These are phyloP conservation scores for Microcebus tavaratra DNA, from an alignment of 2,113 vertebrate species.

Conservation along the genomic window DNA sequence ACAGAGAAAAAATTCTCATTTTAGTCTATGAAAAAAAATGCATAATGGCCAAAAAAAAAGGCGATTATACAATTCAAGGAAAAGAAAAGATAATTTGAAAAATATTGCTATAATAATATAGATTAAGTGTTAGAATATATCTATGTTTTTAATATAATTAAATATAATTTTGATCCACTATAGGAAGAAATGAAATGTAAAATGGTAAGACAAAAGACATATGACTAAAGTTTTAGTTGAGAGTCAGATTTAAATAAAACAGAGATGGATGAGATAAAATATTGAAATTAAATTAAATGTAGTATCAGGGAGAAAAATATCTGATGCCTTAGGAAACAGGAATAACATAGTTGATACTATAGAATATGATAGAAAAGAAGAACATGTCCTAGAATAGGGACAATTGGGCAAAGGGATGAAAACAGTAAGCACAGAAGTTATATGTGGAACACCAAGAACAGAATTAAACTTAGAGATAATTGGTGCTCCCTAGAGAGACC, in stretches of 20 bases:
- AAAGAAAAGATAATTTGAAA: background rate
- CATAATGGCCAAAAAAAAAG: background rate
- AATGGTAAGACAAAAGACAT: conserved; percentile 45
- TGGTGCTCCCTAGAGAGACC: background rate
- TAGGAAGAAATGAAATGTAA: conserved; percentile 40
- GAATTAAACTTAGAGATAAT: background rate
- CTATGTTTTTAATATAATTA: conserved; percentile 22
- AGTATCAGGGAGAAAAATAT: background rate
- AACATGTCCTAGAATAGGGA: background rate
- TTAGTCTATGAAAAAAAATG: background rate
- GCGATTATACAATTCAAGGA: background rate
- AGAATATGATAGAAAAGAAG: background rate
- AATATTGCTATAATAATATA: background rate
- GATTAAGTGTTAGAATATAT: background rate
- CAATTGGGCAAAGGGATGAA: background rate
- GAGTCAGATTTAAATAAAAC: conserved; percentile 10
- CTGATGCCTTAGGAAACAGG: background rate
- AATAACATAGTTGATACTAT: background rate
- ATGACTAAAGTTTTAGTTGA: background rate
- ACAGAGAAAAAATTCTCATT: accelerated
- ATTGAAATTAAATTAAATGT: conserved; percentile 50
- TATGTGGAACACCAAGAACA: background rate
- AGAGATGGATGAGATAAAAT: conserved; percentile 52
- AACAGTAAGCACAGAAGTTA: background rate
- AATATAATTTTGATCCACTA: background rate